Evolutionary conservation across 1,140 invertebrate species (phyloP).

Genomic region (Neodiprion fabricii): DNA sequence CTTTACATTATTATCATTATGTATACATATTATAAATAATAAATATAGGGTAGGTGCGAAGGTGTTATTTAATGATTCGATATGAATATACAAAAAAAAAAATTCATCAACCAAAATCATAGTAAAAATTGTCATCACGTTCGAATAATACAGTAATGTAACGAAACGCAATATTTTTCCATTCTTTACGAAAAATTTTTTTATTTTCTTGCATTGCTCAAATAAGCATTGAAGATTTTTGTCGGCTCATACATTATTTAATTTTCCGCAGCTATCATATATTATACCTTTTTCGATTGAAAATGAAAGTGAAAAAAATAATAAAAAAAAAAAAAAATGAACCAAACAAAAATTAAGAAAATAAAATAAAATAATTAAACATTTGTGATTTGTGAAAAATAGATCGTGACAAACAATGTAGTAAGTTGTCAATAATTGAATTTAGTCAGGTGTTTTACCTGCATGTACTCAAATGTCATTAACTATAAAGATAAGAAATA

Average conservation of each 20-base stretch:
- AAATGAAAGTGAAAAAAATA: neutral
- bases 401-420: too few relatives aligned
- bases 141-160: too few relatives aligned
- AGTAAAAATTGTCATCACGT: conserved; percentile 5
- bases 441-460: too few relatives aligned
- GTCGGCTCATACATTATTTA: too few relatives aligned
- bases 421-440: too few relatives aligned
- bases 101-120: neutral
- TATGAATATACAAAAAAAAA: conserved; percentile 7
- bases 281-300: neutral
- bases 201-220: neutral
- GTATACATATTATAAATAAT: conserved; percentile 8
- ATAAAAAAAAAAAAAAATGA: neutral
- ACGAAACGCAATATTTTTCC: too few relatives aligned
- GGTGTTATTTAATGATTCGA: conserved; percentile 8
- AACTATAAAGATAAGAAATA: too few relatives aligned
- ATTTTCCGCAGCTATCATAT: neutral
- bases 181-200: too few relatives aligned
- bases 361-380: neutral
- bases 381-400: neutral
- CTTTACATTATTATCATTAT: conserved; percentile 1
- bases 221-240: too few relatives aligned
- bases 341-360: neutral
- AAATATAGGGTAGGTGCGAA: neutral
- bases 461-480: too few relatives aligned